phyloP scores from a whole-genome alignment of 1,140 invertebrate species.

The Microplitis demolitor region DNA sequence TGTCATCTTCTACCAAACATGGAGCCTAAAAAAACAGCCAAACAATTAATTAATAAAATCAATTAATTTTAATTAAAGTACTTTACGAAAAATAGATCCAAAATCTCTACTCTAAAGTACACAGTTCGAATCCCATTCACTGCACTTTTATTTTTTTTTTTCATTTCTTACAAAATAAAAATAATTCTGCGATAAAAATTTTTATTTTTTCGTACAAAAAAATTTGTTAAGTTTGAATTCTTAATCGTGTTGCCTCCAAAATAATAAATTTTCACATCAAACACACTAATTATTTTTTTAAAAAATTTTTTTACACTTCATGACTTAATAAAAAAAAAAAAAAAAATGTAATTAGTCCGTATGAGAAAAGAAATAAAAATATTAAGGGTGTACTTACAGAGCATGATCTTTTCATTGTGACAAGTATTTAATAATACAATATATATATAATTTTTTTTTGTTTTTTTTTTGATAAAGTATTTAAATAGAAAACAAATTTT shows the following conservation, averaged over 20 bases:
- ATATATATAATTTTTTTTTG: not conserved
- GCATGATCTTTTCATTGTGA: not conserved
- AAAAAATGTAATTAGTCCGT: not conserved
- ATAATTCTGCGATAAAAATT: too few relatives aligned
- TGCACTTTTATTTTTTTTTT: too few relatives aligned
- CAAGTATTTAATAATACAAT: not conserved
- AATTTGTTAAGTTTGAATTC: too few relatives aligned
- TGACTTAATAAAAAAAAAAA: not conserved
- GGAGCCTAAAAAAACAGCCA: slow-evolving; percentile 30
- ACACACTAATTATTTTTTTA: not conserved
- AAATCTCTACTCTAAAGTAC: too few relatives aligned
- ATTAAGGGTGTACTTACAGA: not conserved
- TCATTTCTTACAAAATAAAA: too few relatives aligned
- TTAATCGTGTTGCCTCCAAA: too few relatives aligned
- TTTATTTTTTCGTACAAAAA: too few relatives aligned
- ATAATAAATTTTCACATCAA: too few relatives aligned
- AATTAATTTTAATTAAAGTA: not conserved
- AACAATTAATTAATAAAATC: not conserved
- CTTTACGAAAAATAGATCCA: too few relatives aligned
- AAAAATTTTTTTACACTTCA: not conserved
- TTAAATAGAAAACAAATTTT: too few relatives aligned
- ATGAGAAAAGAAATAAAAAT: not conserved
- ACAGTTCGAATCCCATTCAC: too few relatives aligned
- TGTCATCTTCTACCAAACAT: slow-evolving; percentile 30
- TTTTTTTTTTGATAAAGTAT: too few relatives aligned